These are phyloP conservation scores for Synanceia verrucosa DNA, from an alignment of 2,797 vertebrate species.

Conservation along the genomic window DNA sequence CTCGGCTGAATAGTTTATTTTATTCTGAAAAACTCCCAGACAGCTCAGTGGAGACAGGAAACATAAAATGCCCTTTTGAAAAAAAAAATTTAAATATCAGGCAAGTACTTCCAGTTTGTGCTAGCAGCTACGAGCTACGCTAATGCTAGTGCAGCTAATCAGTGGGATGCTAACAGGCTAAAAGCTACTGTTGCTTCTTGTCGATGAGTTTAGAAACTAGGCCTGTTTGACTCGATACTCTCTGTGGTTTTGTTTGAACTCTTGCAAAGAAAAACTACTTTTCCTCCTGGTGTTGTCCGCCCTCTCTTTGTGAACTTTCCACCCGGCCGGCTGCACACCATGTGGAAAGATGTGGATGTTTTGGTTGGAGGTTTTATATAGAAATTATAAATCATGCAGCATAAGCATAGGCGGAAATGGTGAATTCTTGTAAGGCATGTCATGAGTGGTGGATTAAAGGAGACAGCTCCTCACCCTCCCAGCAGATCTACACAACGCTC, in stretches of 20 bases:
- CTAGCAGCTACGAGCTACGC: too few relatives aligned
- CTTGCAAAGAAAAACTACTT: neutral
- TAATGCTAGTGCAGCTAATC: too few relatives aligned
- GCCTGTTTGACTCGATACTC: too few relatives aligned
- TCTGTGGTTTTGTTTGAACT: too few relatives aligned
- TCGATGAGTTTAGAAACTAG: too few relatives aligned
- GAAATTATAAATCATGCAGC: constrained; percentile 66
- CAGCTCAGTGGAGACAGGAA: too few relatives aligned
- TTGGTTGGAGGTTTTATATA: constrained; percentile 41
- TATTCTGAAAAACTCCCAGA: too few relatives aligned
- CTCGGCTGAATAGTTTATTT: too few relatives aligned
- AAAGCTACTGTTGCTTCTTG: neutral
- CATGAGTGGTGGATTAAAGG: constrained; percentile 1
- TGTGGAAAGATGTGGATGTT: constrained; percentile 2
- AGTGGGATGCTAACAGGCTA: too few relatives aligned
- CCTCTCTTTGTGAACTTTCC: constrained; percentile 4
- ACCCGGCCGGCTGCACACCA: constrained; percentile 8
- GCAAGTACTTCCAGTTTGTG: too few relatives aligned
- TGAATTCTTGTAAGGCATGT: constrained; percentile 32
- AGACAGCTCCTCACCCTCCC: neutral
- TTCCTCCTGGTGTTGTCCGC: neutral
- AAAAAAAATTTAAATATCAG: too few relatives aligned
- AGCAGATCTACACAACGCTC: neutral
- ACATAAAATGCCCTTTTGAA: too few relatives aligned
- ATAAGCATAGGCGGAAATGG: constrained; percentile 30